Conservation (phyloP, 2,797 vertebrate species). For the Nyctibius grandis region DNA sequence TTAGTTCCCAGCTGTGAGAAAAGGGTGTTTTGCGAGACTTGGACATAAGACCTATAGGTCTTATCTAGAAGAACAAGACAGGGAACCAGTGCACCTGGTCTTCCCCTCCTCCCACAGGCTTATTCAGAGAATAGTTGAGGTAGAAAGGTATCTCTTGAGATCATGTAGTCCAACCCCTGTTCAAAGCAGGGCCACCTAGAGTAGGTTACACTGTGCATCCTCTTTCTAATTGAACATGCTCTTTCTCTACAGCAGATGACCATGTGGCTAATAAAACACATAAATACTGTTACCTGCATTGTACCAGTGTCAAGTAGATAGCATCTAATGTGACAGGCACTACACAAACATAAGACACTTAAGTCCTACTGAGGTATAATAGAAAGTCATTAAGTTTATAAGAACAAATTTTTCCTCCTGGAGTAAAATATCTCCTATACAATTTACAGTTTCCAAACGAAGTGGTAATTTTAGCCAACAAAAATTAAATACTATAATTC, state of each 20-base stretch:
- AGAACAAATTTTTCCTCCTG: background rate
- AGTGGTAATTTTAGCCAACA: background rate
- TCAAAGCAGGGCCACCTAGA: background rate
- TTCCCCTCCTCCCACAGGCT: background rate
- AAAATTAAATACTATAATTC: background rate
- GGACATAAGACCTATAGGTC: background rate
- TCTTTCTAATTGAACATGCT: background rate
- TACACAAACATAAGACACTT: background rate
- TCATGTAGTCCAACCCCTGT: background rate
- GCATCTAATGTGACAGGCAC: background rate
- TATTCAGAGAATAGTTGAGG: background rate
- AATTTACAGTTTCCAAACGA: background rate
- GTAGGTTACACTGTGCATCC: background rate
- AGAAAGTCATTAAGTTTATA: background rate
- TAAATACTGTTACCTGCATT: background rate
- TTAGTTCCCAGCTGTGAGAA: background rate
- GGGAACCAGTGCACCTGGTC: background rate
- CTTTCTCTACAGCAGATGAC: background rate
- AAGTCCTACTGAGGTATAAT: background rate
- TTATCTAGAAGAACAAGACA: background rate
- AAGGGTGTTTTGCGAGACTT: background rate
- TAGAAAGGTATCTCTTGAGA: background rate
- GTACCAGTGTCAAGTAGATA: background rate
- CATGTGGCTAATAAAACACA: background rate
- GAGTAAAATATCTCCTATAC: background rate